Base-by-base conservation (phyloP, 2,888 invertebrate species). In the Oeneis ivallda region DNA sequence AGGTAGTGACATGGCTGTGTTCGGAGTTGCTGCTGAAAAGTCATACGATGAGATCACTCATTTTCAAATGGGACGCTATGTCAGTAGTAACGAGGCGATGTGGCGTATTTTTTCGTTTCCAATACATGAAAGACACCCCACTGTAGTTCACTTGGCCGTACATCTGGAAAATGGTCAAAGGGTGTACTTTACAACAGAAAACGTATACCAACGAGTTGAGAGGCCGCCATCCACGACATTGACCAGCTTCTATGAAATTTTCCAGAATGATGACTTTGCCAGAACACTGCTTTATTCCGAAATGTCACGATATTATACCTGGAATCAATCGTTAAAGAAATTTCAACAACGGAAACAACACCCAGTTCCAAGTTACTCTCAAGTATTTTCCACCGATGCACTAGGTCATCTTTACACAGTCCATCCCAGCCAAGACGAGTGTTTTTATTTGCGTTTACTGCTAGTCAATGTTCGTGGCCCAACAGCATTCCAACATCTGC, bases 331-430 rank as follows among this genome's bases (percentile, higher is more conserved):
- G 10, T 41, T 11, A 41, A 41, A 11, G 11, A 41, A 9, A 41
- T 41, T 41, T 41, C 8, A 8, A 41, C 8, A 9, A 41, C 41
- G 41, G 41, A 41, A 41, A 41, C 41, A 41, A 11, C 4, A 41
- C 4, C 41, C 8, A 41, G 41, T 41, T 41, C 41, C 8, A 41
- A 11, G 41, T 11, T 41, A 41, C 41, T n/a, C 19, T 71, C 70
- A 32, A 72, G 72, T 82, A 58, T 76, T 66, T 79, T 76, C 77
- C 58, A 73, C 74, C 45, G 74, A 80, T 76, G 77, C 77, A 13
- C n/a, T n/a, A n/a, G n/a, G 79, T 15, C 74, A 78, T 5, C 64
- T 83, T 68, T 83, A 83, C 68, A 70, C 81, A 71, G 80, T 82
- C 37, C 79, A 80, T 77, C 79, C 79, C 26, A 82, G 71, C n/a